Base-by-base conservation (phyloP, 2,888 invertebrate species). In the Drosophila nigricruria region DNA sequence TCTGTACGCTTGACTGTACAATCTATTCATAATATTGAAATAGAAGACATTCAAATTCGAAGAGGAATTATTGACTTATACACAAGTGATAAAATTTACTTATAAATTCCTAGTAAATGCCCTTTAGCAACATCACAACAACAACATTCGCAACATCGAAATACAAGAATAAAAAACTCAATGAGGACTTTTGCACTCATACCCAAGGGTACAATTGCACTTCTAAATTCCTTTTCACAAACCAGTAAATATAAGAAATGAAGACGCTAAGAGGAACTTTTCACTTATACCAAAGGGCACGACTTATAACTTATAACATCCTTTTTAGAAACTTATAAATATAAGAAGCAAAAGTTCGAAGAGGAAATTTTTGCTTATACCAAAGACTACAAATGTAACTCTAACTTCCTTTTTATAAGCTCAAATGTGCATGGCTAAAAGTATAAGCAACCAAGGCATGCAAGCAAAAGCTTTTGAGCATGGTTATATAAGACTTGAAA, bases 261-360 rank as follows among this genome's bases (percentile, higher is more conserved):
- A 16, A 45, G 3, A 1, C 10, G 10, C 9, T 0, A 16, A 5
- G 8, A n/a, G 9, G 16, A 14, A 43, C 1, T 63, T 20, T 32
- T 9, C 8, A 10, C 34, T 64, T 64, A 50, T 67, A 67, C 54
- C n/a, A 2, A 14, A 12, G 45, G 8, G 0, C 8, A 20, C 18
- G 20, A 2, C n/a, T n/a, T n/a, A 20, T 12, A 5, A 42, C 42
- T 43, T 42, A 12, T 12, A 42, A 14, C 0, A 5, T 43, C 23
- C 43, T 43, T 23, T 43, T 43, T 1, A 43, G 5, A 16, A 23
- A 8, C 23, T 43, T 14, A 0, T 23, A 23, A 20, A 43, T 43
- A 43, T 43, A 20, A 47, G 47, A 1, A 5, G 5, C 2, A 5
- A 27, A 47, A 5, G 0, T 18, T 30, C 5, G 0, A 34, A 10